These are phyloP conservation scores for Periparus ater DNA, from an alignment of 2,797 vertebrate genomes.

Conservation along the genomic window DNA sequence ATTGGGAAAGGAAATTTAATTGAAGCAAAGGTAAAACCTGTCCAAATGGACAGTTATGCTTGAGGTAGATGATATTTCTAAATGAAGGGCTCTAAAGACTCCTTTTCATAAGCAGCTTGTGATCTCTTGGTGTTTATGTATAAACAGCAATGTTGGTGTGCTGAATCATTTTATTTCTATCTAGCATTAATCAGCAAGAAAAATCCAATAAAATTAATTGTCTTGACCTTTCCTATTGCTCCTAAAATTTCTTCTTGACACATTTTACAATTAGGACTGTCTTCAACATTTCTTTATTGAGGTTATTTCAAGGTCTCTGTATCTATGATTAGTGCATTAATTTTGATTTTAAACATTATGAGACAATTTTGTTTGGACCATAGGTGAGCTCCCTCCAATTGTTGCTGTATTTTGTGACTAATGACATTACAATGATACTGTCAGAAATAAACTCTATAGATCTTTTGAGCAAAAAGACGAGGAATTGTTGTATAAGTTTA, in stretches of 20 bases:
- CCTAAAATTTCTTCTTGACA: background rate
- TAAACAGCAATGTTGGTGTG: background rate
- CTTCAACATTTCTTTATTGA: background rate
- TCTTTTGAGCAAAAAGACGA: background rate
- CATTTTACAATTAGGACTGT: background rate
- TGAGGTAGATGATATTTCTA: background rate
- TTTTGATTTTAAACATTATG: background rate
- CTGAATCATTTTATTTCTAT: background rate
- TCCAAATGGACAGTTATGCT: background rate
- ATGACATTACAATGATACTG: background rate
- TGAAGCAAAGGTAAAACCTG: background rate
- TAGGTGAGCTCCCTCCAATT: background rate
- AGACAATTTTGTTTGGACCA: background rate
- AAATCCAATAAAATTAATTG: background rate
- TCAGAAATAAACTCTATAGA: background rate
- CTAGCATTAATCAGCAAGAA: background rate
- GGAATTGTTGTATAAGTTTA: background rate
- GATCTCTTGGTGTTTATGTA: rapidly evolving
- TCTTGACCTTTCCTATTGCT: background rate
- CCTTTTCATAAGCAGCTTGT: background rate
- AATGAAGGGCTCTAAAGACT: background rate
- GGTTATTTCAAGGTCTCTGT: background rate
- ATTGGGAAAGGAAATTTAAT: background rate
- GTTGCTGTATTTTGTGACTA: background rate
- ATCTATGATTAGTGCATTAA: background rate